Conservation (phyloP, 2,797 vertebrate genomes). For the Brachymystax lenok region DNA sequence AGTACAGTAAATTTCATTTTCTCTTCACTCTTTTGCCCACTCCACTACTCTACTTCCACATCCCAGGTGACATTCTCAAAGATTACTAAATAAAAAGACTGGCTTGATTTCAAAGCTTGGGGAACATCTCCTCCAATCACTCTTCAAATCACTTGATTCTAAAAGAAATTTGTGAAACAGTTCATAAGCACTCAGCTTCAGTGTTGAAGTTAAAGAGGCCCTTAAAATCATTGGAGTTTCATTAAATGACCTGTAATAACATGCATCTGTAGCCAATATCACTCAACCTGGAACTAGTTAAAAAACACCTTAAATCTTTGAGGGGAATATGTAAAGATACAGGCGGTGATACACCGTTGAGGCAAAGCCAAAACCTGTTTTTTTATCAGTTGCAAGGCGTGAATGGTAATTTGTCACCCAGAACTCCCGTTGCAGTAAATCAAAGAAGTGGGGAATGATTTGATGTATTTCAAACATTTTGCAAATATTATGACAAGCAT, state of each 20-base stretch:
- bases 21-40: no score
- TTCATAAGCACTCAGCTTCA: neutral
- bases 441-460: constrained; percentile 18
- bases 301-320: no score
- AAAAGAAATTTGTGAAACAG: neutral
- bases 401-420: constrained; percentile 30
- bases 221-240: constrained; percentile 2
- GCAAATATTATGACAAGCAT: constrained; percentile 53
- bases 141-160: neutral
- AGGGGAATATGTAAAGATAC: no score
- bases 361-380: neutral
- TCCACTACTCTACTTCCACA: neutral
- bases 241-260: neutral
- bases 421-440: constrained; percentile 29
- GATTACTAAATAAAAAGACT: neutral
- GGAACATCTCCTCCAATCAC: neutral
- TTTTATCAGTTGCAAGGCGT: constrained; percentile 24
- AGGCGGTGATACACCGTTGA: constrained; percentile 3
- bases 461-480: constrained; percentile 39
- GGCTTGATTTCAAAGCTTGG: neutral
- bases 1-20: no score
- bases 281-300: constrained; percentile 4
- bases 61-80: neutral
- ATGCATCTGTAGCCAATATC: constrained; percentile 12
- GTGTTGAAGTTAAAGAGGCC: neutral